Conservation (phyloP, 2,888 invertebrate species). For the Ennomos fuscantarius region DNA sequence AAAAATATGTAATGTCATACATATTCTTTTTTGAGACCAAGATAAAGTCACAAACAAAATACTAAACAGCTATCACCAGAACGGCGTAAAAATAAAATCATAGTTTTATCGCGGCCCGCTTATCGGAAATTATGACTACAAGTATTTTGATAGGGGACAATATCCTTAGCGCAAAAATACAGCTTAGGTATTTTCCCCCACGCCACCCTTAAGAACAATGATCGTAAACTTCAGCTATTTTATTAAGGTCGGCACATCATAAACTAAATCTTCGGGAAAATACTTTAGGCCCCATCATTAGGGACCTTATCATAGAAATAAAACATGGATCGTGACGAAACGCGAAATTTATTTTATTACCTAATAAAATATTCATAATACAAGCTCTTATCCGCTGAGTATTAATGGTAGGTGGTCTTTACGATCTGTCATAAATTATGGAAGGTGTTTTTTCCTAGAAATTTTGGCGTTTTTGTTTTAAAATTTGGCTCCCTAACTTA, state of each 20-base stretch:
- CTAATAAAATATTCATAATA: constrained; percentile 38
- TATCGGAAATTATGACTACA: constrained; percentile 27
- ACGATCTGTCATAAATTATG: constrained; percentile 16
- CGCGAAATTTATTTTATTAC: constrained; percentile 35
- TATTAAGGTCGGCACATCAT: constrained; percentile 41
- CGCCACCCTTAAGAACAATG: constrained; percentile 32
- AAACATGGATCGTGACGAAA: constrained; percentile 37
- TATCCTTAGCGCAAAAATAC: constrained; percentile 24
- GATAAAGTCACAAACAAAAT: no score
- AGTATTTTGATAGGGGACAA: constrained; percentile 27
- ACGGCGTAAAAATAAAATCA: constrained; percentile 21
- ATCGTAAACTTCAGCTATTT: constrained; percentile 41
- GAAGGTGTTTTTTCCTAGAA: constrained; percentile 3
- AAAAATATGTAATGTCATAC: no score
- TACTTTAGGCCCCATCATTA: constrained; percentile 42
- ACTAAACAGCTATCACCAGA: no score
- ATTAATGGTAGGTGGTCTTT: constrained; percentile 32
- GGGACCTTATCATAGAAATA: constrained; percentile 38
- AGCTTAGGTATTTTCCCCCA: constrained; percentile 30
- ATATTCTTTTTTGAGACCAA: no score
- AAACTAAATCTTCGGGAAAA: constrained; percentile 43
- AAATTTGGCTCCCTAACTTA: no score
- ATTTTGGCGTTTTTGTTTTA: no score
- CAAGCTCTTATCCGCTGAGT: constrained; percentile 25
- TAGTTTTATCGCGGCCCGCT: constrained; percentile 22